Conservation (phyloP, 2,113 vertebrate genomes). For the Meleagris gallopavo region DNA sequence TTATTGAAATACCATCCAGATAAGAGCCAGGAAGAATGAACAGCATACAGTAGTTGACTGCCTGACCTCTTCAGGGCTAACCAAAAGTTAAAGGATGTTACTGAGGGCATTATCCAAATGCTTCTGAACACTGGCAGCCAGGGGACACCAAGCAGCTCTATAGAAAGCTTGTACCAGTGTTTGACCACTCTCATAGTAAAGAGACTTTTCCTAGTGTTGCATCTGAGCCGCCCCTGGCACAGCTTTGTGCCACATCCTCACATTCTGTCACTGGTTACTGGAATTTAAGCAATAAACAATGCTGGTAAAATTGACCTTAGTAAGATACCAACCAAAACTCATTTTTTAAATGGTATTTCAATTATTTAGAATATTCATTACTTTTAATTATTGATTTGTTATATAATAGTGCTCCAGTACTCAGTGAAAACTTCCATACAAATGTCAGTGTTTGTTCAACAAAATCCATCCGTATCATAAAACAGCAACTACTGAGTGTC, state of each 20-base stretch:
- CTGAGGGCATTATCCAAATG: not conserved
- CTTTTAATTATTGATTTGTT: not conserved
- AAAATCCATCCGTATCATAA: not conserved
- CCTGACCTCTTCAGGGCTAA: not conserved
- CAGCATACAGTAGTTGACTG: not conserved
- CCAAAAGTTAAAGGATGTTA: not conserved
- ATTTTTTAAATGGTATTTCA: not conserved
- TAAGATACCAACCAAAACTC: not conserved
- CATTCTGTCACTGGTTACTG: not conserved
- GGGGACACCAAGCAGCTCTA: not conserved
- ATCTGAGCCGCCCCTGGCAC: not conserved
- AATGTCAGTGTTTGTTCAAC: not conserved
- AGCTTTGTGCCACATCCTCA: not conserved
- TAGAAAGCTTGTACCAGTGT: not conserved
- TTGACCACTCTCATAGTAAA: not conserved
- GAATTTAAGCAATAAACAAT: not conserved
- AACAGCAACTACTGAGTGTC: not conserved
- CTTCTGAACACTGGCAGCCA: not conserved
- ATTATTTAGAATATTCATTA: not conserved
- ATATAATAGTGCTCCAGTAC: not conserved
- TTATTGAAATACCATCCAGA: not conserved
- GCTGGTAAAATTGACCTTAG: not conserved
- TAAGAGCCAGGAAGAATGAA: not conserved
- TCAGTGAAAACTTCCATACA: not conserved
- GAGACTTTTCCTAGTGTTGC: not conserved